Base-by-base conservation (phyloP, 1,140 invertebrate species). In the Drosophila kikkawai region DNA sequence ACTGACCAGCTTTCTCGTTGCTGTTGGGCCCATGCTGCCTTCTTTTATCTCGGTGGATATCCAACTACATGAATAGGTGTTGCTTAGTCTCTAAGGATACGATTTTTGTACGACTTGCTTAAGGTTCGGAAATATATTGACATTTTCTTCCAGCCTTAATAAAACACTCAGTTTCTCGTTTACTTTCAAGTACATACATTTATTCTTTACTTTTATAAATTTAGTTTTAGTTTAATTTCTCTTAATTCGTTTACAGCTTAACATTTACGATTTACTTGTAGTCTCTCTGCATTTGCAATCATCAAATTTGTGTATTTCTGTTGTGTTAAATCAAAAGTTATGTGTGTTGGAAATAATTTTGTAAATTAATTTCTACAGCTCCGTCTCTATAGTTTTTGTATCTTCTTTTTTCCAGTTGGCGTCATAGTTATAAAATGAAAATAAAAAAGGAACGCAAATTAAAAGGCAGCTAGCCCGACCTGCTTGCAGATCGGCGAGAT, bases 261-360 rank as follows among this genome's bases (percentile, higher is more conserved):
- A 75, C 51, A 73, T 76, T 65, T 82, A 86, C 63, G 83, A 51
- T 79, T 84, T 84, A 88, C 55, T 83, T 90, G 65, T 77, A 80
- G 71, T 77, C 66, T 71, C 53, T 75, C 61, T 86, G 69, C 77
- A 15, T 48, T 48, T 68, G 71, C 76, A 83, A 86, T 87, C 58
- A 86, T 87, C 42, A 65, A 63, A 73, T 65, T 67, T 61, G 32
- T 68, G 13, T 42, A 15, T 56, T 41, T 56, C 51, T 87, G 58
- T 68, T 58, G 19, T 74, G n/a, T 32, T 60, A 34, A 64, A 51
- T 82, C 36, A 34, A 76, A 86, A 79, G 63, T 56, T 39, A 26
- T 42, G 44, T 60, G 45, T 57, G 39, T 68, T 64, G 47, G 42
- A 85, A 84, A 77, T 67, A 44, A 66, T 63, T 83, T 55, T 80